Evolutionary conservation across 2,888 invertebrate species (phyloP).

Genomic region (Agrochola litura): DNA sequence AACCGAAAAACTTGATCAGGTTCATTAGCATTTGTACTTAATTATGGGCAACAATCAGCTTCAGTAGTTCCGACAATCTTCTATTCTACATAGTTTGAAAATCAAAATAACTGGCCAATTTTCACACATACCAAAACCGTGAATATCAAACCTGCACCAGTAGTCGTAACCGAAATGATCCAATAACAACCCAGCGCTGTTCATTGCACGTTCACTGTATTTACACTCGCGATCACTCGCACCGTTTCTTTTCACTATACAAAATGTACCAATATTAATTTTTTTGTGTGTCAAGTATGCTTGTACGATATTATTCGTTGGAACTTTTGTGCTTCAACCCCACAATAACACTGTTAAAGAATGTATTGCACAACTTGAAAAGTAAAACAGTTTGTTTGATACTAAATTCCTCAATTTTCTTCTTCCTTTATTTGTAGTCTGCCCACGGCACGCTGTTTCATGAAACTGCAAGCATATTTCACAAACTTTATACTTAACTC

Average conservation of each 20-base stretch:
- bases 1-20: neutral
- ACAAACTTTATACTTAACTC: neutral
- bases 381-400: neutral
- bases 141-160: constrained; percentile 21
- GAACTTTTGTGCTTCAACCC: neutral
- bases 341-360: neutral
- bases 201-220: constrained; percentile 57
- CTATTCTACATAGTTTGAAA: neutral
- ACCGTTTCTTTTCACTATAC: constrained; percentile 35
- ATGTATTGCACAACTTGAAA: neutral
- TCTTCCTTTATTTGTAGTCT: neutral
- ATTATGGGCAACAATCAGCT: neutral
- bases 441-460: neutral
- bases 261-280: constrained; percentile 48
- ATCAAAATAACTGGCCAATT: neutral
- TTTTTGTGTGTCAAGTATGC: constrained; percentile 50
- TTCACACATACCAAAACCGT: constrained; percentile 39
- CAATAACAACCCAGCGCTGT: constrained; percentile 43
- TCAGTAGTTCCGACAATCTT: neutral
- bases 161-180: constrained; percentile 53
- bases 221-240: constrained; percentile 42
- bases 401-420: neutral
- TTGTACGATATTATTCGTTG: constrained; percentile 30
- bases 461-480: neutral
- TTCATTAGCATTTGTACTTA: constrained; percentile 8